These are phyloP conservation scores for Megaleporinus macrocephalus DNA, from an alignment of 2,113 vertebrate genomes.

Conservation along the genomic window DNA sequence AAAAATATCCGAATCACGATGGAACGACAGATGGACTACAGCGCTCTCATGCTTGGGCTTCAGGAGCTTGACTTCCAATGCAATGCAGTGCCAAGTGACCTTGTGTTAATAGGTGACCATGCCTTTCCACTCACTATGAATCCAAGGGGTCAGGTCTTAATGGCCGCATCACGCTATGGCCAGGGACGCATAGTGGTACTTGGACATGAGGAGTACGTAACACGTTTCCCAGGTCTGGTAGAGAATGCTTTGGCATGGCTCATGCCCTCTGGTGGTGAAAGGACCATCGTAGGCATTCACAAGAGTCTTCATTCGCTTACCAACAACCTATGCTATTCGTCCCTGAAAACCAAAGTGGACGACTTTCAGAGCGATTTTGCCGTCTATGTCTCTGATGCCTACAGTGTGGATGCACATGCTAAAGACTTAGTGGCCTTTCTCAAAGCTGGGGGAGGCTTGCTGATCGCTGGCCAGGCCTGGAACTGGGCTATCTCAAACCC, in stretches of 20 bases:
- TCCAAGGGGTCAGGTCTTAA: constrained; percentile 70
- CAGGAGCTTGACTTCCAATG: constrained; percentile 66
- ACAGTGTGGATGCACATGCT: constrained; percentile 60
- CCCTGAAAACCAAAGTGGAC: constrained; percentile 62
- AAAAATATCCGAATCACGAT: constrained; percentile 41
- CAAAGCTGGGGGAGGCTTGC: constrained; percentile 83
- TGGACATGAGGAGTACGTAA: constrained; percentile 83
- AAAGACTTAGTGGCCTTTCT: constrained; percentile 80
- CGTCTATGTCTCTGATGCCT: constrained; percentile 83
- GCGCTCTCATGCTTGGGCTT: constrained; percentile 66
- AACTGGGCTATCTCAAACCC: constrained; percentile 77
- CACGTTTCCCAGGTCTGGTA: constrained; percentile 75
- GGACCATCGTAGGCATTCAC: constrained; percentile 75
- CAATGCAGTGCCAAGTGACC: constrained; percentile 59
- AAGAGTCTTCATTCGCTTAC: constrained; percentile 65
- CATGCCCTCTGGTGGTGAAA: constrained; percentile 65
- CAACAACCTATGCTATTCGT: constrained; percentile 69
- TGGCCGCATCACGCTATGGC: constrained; percentile 80
- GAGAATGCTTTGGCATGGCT: constrained; percentile 86
- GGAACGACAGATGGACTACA: constrained; percentile 63
- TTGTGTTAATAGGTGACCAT: constrained; percentile 73
- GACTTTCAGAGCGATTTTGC: constrained; percentile 57
- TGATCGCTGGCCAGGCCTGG: constrained; percentile 87
- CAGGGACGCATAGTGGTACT: constrained; percentile 83
- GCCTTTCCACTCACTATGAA: constrained; percentile 78